Conservation (phyloP, 2,797 vertebrate species). For the Petrocephalus schoutedeni region DNA sequence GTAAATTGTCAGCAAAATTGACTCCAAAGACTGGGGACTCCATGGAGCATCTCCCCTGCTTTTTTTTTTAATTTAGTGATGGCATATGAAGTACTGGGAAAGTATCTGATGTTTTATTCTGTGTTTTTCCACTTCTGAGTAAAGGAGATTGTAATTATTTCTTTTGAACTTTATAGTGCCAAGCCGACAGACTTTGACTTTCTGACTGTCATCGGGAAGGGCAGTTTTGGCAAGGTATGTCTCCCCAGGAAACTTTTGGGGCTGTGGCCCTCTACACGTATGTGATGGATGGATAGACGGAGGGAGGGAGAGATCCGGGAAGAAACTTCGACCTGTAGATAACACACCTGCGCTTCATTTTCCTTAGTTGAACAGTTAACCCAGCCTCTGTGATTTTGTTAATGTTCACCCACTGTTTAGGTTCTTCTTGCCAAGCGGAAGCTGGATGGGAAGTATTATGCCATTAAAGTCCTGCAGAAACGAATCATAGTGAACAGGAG, state of each 20-base stretch:
- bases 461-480: slow-evolving; percentile 95
- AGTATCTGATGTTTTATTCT: background rate
- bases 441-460: slow-evolving; percentile 87
- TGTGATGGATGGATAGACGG: background rate
- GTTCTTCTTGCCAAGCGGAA: slow-evolving; percentile 94
- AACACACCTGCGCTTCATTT: background rate
- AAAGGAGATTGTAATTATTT: background rate
- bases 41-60: background rate
- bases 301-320: background rate
- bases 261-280: background rate
- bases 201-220: slow-evolving; percentile 97
- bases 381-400: background rate
- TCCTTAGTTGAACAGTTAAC: slow-evolving; percentile 5
- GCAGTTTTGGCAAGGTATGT: slow-evolving; percentile 98
- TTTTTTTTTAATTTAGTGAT: background rate
- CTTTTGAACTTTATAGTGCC: slow-evolving; percentile 68
- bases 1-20: background rate
- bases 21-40: background rate
- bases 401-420: slow-evolving; percentile 51
- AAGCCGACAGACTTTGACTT: slow-evolving; percentile 98
- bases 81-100: background rate
- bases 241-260: background rate
- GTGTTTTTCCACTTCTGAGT: background rate
- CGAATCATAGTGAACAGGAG: slow-evolving; percentile 94
- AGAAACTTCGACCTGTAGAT: background rate